Base-by-base conservation (phyloP, 2,797 vertebrate species). In the Bradypus variegatus region DNA sequence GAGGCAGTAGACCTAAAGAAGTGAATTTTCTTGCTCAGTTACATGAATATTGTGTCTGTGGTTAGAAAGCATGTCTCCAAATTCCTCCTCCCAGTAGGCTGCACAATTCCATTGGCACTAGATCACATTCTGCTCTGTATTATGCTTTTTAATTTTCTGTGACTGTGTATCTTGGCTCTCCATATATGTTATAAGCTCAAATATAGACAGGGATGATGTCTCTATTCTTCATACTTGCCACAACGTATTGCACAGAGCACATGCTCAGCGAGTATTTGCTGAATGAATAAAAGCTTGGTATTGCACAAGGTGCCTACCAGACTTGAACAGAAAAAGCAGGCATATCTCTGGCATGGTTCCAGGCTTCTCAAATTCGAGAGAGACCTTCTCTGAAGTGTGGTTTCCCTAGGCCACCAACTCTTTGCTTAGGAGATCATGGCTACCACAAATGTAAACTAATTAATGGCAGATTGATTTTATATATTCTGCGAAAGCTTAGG, bases 381-480 rank as follows among this genome's bases (percentile, higher is more conserved):
- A 75, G 33, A 91, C 48, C 36, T 41, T 64, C 73, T 90, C 27
- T 90, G 62, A 69, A 18, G 19, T 80, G 23, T 62, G 29, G 5
- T 53, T 90, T 88, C 38, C 60, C 45, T 79, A 67, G 45, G 75
- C 36, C 18, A 50, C 86, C 38, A 48, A 69, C 64, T 85, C 55
- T 89, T 76, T 94, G 36, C 75, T 92, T 82, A 86, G 60, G 69
- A 89, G 67, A 89, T 67, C 31, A 70, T 36, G 38, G 21, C 81
- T 91, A 86, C 78, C 83, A 78, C 83, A 94, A 86, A 88, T 91
- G 9, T 60, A 65, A 55, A 73, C 15, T 53, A 80, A 93, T 86
- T 88, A 85, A 72, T 90, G 21, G 86, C 48, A 48, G 55, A 67
- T 29, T 27, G 16, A 5, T 83, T 69, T 88, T 62, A 55, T 60